A percentile compares a stretch with the other conserved stretches of the same genome.
These are phyloP conservation scores for Drosophila nr. fundita DNA, from an alignment of 2,888 invertebrate species.

Conservation along the genomic window DNA sequence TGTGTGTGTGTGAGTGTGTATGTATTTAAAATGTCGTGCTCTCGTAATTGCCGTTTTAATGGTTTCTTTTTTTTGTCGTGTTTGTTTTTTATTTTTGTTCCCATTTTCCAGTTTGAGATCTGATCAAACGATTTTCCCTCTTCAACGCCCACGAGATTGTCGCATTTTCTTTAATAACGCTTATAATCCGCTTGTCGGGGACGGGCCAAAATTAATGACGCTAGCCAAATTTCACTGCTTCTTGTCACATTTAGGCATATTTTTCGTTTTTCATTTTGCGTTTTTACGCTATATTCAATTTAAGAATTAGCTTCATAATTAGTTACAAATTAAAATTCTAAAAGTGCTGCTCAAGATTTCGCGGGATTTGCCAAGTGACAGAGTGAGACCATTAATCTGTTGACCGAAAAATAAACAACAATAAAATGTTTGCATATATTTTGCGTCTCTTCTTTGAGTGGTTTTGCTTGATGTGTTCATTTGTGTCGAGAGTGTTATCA, in stretches of 20 bases:
- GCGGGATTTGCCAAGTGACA: slow-evolving; percentile 56
- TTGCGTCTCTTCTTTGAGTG: slow-evolving; percentile 3
- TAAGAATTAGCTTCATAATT: slow-evolving; percentile 67
- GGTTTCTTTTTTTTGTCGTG: slow-evolving; percentile 10
- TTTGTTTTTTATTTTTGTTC: slow-evolving; percentile 1
- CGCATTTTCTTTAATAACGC: slow-evolving; percentile 34
- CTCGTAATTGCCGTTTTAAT: slow-evolving; percentile 49
- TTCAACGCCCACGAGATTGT: slow-evolving; percentile 58
- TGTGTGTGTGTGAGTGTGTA: neutral
- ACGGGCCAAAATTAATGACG: slow-evolving; percentile 58
- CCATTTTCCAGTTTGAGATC: slow-evolving; percentile 17
- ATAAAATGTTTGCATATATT: slow-evolving; percentile 11
- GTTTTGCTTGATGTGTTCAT: neutral
- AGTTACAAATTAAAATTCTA: slow-evolving; percentile 63
- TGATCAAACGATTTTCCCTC: slow-evolving; percentile 39
- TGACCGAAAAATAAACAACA: neutral
- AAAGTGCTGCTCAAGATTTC: slow-evolving; percentile 39
- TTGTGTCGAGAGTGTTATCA: slow-evolving; percentile 33
- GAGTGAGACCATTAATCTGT: slow-evolving; percentile 48
- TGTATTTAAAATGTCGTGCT: slow-evolving; percentile 56
- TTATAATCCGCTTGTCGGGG: slow-evolving; percentile 59
- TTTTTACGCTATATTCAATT: slow-evolving; percentile 40
- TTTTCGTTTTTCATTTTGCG: slow-evolving; percentile 50
- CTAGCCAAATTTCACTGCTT: slow-evolving; percentile 45
- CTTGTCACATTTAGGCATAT: slow-evolving; percentile 59